phyloP scores from a whole-genome alignment of 2,797 vertebrate genomes.

The Kryptopterus vitreolus region DNA sequence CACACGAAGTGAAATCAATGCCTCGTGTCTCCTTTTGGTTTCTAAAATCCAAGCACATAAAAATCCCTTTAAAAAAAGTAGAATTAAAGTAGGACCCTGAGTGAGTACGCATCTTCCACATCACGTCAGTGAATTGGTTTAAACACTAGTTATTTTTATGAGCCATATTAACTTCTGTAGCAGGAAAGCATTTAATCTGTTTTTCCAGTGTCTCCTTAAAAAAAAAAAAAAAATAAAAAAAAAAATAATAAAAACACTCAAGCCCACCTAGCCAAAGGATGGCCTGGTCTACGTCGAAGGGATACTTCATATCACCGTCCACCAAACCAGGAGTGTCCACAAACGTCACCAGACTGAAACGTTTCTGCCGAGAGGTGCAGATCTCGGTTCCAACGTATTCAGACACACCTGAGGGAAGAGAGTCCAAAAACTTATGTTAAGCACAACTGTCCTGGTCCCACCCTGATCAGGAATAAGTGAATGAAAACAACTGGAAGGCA shows the following conservation, averaged over 20 bases:
- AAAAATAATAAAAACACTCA: no score
- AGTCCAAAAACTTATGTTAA: background rate
- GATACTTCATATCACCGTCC: conserved; percentile 88
- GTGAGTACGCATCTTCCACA: background rate
- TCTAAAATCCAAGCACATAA: no score
- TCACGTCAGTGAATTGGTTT: background rate
- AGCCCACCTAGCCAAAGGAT: conserved; percentile 81
- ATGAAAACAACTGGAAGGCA: no score
- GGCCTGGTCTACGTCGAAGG: conserved; percentile 84
- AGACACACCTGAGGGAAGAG: conserved; percentile 70
- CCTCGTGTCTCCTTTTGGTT: no score
- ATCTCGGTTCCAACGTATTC: conserved; percentile 85
- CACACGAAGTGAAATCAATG: no score
- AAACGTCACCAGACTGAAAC: conserved; percentile 83
- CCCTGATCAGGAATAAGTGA: no score
- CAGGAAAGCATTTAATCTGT: background rate
- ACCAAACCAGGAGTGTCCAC: conserved; percentile 83
- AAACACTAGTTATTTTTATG: background rate
- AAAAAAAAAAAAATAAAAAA: no score
- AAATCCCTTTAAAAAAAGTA: no score
- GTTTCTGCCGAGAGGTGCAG: conserved; percentile 84
- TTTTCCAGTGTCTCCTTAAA: background rate
- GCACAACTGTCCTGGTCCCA: no score
- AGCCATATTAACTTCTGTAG: background rate
- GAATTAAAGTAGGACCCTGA: background rate